Evolutionary conservation across 30 jellyfish, hydroid and myxozoan genomes (phyloP).

Genomic region (Turritopsis dohrnii): DNA sequence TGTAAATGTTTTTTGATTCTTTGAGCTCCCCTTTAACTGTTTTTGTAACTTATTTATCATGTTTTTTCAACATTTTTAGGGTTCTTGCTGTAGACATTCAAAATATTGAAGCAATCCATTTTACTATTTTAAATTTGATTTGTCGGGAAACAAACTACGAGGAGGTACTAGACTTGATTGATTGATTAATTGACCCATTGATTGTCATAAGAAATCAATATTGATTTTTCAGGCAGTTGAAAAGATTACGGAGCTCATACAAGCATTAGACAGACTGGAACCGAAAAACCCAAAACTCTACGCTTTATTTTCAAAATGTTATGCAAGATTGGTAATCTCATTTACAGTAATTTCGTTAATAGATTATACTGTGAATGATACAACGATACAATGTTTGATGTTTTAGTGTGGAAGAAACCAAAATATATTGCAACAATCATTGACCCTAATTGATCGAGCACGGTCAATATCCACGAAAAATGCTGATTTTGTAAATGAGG

Average conservation of each 20-base stretch:
- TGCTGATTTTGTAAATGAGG: conserved; percentile 87
- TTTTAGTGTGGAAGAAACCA: conserved; percentile 84
- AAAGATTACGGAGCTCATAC: conserved; percentile 67
- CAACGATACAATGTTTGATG: not conserved
- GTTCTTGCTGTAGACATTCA: conserved; percentile 48
- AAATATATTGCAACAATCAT: conserved; percentile 68
- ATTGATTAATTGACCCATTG: not conserved
- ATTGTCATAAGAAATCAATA: not conserved
- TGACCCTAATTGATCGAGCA: conserved; percentile 79
- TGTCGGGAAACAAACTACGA: conserved; percentile 70
- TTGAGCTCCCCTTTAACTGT: too few relatives aligned
- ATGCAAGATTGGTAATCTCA: conserved; percentile 78
- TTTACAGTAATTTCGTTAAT: not conserved
- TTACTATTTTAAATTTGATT: conserved; percentile 40
- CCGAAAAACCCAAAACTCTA: conserved; percentile 78
- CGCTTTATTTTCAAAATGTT: conserved; percentile 70
- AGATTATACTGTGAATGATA: too few relatives aligned
- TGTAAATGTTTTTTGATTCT: too few relatives aligned
- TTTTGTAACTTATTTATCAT: too few relatives aligned
- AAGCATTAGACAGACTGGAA: conserved; percentile 76
- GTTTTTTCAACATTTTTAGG: conserved; percentile 41
- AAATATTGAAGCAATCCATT: conserved; percentile 77
- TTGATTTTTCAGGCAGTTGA: conserved; percentile 90
- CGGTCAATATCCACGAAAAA: conserved; percentile 55
- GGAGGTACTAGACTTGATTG: conserved; percentile 39